These are phyloP conservation scores for Sinocyclocheilus grahami DNA, from an alignment of 2,113 vertebrate species.

Conservation along the genomic window DNA sequence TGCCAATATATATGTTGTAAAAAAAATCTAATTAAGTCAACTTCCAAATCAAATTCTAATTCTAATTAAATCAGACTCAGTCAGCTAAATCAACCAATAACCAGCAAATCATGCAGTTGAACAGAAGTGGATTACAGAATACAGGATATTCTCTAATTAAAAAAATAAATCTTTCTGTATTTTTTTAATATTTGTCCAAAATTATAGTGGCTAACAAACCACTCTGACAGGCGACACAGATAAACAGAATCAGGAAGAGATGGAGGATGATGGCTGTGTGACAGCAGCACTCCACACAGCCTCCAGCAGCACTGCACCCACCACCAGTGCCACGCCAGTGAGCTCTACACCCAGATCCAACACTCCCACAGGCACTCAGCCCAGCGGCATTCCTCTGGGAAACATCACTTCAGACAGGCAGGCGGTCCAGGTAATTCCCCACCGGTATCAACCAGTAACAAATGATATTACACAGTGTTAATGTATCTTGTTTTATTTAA, in stretches of 20 bases:
- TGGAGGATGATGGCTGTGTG: slow-evolving; percentile 65
- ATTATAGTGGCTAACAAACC: slow-evolving; percentile 47
- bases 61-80: not conserved
- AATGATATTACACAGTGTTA: not conserved
- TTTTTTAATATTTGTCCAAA: not conserved
- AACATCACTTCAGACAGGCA: slow-evolving; percentile 83
- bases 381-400: slow-evolving; percentile 79
- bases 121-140: not conserved
- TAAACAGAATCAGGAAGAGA: slow-evolving; percentile 53
- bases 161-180: not conserved
- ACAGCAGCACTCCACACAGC: slow-evolving; percentile 59
- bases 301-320: slow-evolving; percentile 65
- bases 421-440: slow-evolving; percentile 83
- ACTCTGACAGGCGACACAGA: slow-evolving; percentile 26
- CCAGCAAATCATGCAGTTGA: not conserved
- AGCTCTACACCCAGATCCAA: slow-evolving; percentile 74
- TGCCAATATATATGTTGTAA: not conserved
- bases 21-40: too few relatives aligned
- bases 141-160: not conserved
- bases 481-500: not conserved
- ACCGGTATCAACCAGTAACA: not conserved
- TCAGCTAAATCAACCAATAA: not conserved
- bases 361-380: slow-evolving; percentile 74
- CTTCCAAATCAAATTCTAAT: too few relatives aligned
- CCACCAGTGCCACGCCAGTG: too few relatives aligned